Evolutionary conservation across 2,888 invertebrate species (phyloP).

Genomic region (Lasioglossum calceatum): DNA sequence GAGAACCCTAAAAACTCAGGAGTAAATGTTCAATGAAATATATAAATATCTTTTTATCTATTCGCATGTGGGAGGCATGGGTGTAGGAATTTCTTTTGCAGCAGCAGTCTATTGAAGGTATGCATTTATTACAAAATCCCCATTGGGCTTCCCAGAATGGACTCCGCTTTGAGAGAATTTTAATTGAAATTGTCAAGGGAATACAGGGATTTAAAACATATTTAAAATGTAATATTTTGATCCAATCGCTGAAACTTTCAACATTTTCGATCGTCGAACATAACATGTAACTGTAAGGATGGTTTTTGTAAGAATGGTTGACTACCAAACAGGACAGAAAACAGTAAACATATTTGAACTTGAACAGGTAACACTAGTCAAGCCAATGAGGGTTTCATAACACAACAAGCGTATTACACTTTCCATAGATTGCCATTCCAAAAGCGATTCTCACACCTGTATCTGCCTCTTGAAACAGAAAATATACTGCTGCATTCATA

Average conservation of each 20-base stretch:
- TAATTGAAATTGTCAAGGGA: neutral
- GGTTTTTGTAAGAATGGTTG: neutral
- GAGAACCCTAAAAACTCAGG: conserved; percentile 54
- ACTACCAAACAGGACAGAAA: neutral
- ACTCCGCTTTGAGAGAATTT: neutral
- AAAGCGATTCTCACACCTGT: neutral
- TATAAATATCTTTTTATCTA: neutral
- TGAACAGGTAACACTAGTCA: neutral
- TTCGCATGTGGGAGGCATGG: neutral
- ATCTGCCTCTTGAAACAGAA: neutral
- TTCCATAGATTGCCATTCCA: neutral
- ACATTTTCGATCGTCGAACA: neutral
- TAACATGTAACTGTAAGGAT: neutral
- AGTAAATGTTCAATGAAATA: conserved; percentile 24
- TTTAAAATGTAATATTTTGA: neutral
- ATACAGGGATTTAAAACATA: neutral
- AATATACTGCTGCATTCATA: neutral
- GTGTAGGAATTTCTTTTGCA: neutral
- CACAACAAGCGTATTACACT: neutral
- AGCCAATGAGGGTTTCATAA: neutral
- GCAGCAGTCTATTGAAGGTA: neutral
- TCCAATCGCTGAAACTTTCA: neutral
- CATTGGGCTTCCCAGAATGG: neutral
- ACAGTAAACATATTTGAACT: neutral
- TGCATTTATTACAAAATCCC: neutral